Evolutionary conservation across 92 coral and sea anemone species (phyloP).

Genomic region (Paramuricea clavata): DNA sequence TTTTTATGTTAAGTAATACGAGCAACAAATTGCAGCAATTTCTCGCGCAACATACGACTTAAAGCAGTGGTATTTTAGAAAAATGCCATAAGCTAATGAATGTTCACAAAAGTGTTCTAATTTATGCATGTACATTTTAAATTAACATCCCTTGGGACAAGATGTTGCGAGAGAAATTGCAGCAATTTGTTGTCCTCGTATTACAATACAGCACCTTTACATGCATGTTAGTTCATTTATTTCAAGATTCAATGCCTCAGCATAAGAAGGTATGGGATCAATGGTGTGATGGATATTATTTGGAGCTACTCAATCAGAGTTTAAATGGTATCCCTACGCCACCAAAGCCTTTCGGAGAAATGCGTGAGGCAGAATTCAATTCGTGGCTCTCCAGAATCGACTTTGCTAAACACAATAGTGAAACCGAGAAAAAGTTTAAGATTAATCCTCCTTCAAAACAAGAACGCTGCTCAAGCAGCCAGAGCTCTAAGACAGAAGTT

Average conservation of each 20-base stretch:
- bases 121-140: no score
- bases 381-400: constrained; percentile 46
- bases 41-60: no score
- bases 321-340: constrained; percentile 43
- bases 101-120: no score
- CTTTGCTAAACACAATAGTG: not conserved
- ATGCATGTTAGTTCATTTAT: not conserved
- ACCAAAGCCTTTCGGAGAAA: constrained; percentile 40
- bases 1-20: no score
- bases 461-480: constrained; percentile 21
- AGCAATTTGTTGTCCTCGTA: no score
- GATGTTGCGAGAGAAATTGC: no score
- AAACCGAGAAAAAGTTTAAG: not conserved
- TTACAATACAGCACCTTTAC: no score
- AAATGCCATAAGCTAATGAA: no score
- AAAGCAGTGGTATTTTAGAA: no score
- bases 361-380: constrained; percentile 46
- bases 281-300: constrained; percentile 18
- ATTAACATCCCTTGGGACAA: no score
- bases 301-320: constrained; percentile 20
- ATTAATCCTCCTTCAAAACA: constrained; percentile 34
- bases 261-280: constrained; percentile 49
- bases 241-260: constrained; percentile 47
- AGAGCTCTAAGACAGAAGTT: constrained; percentile 11
- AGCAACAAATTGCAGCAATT: no score